Evolutionary conservation across 2,888 invertebrate genomes (phyloP), one percentile per base, ranked within the genome.

Genomic region (Zaprionus bogoriensis): DNA sequence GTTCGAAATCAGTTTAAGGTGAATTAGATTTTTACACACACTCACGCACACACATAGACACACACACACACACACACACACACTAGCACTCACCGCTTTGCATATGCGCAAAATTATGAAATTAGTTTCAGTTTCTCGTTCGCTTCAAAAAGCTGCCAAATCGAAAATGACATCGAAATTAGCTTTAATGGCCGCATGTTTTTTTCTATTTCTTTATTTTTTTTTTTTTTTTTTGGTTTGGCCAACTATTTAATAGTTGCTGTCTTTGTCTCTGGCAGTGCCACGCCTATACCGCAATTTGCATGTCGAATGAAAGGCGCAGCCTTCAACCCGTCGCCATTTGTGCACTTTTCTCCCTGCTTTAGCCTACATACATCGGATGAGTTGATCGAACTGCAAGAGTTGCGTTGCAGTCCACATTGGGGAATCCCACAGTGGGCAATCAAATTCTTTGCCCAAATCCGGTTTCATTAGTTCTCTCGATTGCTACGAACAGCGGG

Each of bases 1-100:
- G 45, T 39, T 71, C 25, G 50, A 71, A 71, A 65, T 68, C 50
- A 66, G 68, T 71, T 66, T 79, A 84, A 84, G 85, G 78, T 72
- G 82, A 79, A 84, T 79, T 84, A 84, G 82, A 79, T 79, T 79
- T 84, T 68, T 48, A 81, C 67, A 70, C 63, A 77, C 54, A 64
- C 59, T 47, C 45, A 38, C n/a, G 36, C 42, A 62, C 41, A 50
- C 19, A 42, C 38, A 51, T 14, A 44, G 4, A 32, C 42, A 62
- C 41, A 50, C 19, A 42, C 38, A 51, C 19, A 44, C 7, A 32
- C 14, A 47, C 48, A 66, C 47, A 58, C 27, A 61, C 22, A 27
- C 19, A 48, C 17, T 47, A 27, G 48, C 28, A 44, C 47, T 28
- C 19, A 50, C 39, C 32, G 44, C 28, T 67, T 70, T 64, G 45